A percentile compares a stretch with the other conserved stretches of the same genome.
Evolutionary conservation across 64 coral and sea anemone species (phyloP).

Genomic region (Montipora capricornis): DNA sequence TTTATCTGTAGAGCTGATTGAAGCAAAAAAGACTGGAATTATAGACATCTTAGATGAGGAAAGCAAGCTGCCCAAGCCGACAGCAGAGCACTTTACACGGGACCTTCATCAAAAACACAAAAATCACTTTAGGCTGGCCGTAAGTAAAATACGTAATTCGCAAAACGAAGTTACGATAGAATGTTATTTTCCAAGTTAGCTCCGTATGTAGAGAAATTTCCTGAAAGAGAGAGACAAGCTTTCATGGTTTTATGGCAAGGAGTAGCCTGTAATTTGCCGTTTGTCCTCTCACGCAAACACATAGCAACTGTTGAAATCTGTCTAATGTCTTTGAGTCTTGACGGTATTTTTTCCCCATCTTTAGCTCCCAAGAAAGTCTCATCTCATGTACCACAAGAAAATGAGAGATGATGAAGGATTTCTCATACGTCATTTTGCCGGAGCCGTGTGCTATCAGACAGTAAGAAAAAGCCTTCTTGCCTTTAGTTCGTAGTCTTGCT

Average conservation of each 20-base stretch:
- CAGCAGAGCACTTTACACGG: conserved; percentile 88
- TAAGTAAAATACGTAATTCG: conserved; percentile 7
- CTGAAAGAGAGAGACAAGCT: too few relatives aligned
- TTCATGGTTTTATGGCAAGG: too few relatives aligned
- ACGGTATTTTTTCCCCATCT: background rate
- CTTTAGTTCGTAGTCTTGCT: background rate
- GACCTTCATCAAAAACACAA: conserved; percentile 97
- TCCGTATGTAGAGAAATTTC: too few relatives aligned
- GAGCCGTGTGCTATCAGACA: conserved; percentile 95
- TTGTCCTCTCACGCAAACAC: too few relatives aligned
- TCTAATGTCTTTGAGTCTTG: too few relatives aligned
- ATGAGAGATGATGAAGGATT: conserved; percentile 97
- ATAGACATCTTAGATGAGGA: conserved; percentile 94
- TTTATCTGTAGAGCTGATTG: conserved; percentile 77
- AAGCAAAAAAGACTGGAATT: conserved; percentile 93
- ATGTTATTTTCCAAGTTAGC: too few relatives aligned
- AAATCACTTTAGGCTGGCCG: conserved; percentile 92
- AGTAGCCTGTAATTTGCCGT: too few relatives aligned
- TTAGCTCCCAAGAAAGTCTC: conserved; percentile 96
- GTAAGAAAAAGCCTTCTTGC: conserved; percentile 44
- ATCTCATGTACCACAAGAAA: conserved; percentile 92
- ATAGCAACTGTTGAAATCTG: too few relatives aligned
- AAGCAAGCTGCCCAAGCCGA: conserved; percentile 98
- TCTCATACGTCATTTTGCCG: conserved; percentile 95
- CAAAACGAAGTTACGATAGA: too few relatives aligned